A percentile compares a stretch with the other conserved stretches of the same genome.
Evolutionary conservation across 2,888 invertebrate species (phyloP).

Genomic region (Epinotia bilunana): DNA sequence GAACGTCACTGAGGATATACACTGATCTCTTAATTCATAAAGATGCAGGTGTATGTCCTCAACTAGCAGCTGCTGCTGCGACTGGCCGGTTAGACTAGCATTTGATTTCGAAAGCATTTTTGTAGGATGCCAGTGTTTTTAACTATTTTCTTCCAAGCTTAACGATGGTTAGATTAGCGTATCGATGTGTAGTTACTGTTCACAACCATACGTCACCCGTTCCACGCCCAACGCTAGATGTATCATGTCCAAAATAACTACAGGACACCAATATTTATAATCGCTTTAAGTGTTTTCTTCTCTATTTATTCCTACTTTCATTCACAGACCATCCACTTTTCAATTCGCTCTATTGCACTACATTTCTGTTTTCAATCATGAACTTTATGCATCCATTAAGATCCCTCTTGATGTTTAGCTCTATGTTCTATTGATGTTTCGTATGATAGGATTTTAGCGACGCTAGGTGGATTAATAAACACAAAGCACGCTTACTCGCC

Average conservation of each 20-base stretch:
- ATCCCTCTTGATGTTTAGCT: constrained; percentile 21
- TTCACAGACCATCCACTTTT: constrained; percentile 14
- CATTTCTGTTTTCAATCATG: not conserved
- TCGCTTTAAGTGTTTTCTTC: constrained; percentile 38
- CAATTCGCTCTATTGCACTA: constrained; percentile 20
- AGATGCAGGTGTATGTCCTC: not conserved
- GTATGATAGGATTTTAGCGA: not conserved
- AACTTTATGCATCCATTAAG: constrained; percentile 7
- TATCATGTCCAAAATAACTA: constrained; percentile 18
- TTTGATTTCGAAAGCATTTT: constrained; percentile 39
- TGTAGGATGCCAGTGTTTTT: constrained; percentile 51
- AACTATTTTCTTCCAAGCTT: constrained; percentile 53
- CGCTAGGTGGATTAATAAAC: constrained; percentile 20
- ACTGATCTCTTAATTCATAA: not conserved
- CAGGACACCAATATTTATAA: constrained; percentile 3
- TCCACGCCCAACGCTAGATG: constrained; percentile 24
- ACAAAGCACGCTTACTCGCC: constrained; percentile 25
- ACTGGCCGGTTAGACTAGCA: not conserved
- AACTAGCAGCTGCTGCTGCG: not conserved
- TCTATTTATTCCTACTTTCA: constrained; percentile 6
- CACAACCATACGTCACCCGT: constrained; percentile 26
- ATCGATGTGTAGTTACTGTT: constrained; percentile 37
- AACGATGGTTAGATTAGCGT: constrained; percentile 40
- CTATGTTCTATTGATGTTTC: constrained; percentile 5
- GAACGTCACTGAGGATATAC: not conserved